Evolutionary conservation across 2,888 invertebrate species (phyloP).

Genomic region (Drosophila merina): DNA sequence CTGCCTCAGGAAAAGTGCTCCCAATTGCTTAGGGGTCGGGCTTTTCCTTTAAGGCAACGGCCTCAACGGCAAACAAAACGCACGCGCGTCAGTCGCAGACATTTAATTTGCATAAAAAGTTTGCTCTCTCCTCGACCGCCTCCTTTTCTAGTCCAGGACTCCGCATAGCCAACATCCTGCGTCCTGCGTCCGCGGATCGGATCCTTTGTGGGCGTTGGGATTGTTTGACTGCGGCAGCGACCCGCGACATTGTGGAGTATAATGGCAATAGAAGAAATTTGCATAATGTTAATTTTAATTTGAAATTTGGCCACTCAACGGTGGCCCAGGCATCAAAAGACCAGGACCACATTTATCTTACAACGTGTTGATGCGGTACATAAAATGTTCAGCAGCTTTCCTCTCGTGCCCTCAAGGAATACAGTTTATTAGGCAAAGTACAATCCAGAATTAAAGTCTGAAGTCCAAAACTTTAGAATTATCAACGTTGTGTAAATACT

Average conservation of each 20-base stretch:
- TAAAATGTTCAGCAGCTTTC: constrained; percentile 54
- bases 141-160: not conserved
- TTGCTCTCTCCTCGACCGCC: constrained; percentile 45
- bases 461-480: not conserved
- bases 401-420: constrained; percentile 25
- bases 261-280: constrained; percentile 64
- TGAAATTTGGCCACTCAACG: constrained; percentile 76
- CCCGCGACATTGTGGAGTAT: constrained; percentile 49
- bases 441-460: not conserved
- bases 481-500: not conserved
- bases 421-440: constrained; percentile 12
- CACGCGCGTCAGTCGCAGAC: constrained; percentile 77
- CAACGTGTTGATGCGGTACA: constrained; percentile 78
- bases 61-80: constrained; percentile 74
- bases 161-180: constrained; percentile 25
- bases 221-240: constrained; percentile 73
- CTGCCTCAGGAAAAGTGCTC: constrained; percentile 29
- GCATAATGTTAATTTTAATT: constrained; percentile 79
- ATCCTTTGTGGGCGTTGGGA: constrained; percentile 63
- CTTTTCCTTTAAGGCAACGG: constrained; percentile 31
- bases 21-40: constrained; percentile 23
- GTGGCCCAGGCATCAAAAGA: constrained; percentile 50
- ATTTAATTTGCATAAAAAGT: constrained; percentile 78
- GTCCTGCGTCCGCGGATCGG: constrained; percentile 42
- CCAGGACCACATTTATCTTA: constrained; percentile 60